These are phyloP conservation scores for Hypotaenidia okinawae DNA, from an alignment of 2,797 vertebrate species.

Conservation along the genomic window DNA sequence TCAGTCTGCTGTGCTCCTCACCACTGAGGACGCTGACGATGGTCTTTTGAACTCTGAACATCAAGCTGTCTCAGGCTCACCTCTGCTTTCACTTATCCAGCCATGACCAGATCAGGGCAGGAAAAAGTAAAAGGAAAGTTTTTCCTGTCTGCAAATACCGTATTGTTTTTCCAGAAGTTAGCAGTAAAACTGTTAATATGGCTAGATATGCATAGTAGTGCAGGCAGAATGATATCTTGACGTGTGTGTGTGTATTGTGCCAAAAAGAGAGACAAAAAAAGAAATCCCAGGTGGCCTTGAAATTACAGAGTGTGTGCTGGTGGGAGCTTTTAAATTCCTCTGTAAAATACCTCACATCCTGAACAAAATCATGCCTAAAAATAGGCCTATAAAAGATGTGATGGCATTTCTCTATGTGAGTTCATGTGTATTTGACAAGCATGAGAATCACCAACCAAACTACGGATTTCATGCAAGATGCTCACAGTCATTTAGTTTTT, in stretches of 20 bases:
- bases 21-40: accelerated
- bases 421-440: neutral
- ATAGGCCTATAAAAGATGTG: neutral
- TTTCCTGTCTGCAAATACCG: neutral
- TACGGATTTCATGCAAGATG: neutral
- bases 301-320: neutral
- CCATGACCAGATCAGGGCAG: neutral
- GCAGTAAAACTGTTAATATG: neutral
- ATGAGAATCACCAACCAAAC: neutral
- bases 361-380: neutral
- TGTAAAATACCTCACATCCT: conserved; percentile 6
- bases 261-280: conserved; percentile 9
- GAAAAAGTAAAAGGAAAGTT: neutral
- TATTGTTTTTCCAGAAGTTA: neutral
- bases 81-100: neutral
- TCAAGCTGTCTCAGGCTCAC: neutral
- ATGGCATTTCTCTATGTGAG: neutral
- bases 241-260: neutral
- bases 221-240: neutral
- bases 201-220: neutral
- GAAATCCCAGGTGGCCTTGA: neutral
- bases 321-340: conserved; percentile 34
- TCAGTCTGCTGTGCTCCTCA: neutral
- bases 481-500: conserved; percentile 3
- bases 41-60: neutral